Conservation (phyloP, 1,140 invertebrate genomes). For the Arion vulgaris region DNA sequence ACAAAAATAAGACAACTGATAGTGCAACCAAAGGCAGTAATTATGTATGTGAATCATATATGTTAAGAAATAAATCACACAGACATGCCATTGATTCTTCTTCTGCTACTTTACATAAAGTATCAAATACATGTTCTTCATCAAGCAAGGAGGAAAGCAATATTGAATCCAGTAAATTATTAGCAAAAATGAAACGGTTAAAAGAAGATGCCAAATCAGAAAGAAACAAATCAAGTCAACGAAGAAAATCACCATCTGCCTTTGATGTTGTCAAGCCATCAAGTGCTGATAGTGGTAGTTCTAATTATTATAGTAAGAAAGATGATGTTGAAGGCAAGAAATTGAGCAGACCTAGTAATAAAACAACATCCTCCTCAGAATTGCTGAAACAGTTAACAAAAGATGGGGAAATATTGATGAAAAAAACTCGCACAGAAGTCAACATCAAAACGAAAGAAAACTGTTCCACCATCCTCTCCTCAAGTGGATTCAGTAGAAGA, state of each 20-base stretch:
- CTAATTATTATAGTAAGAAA: neutral
- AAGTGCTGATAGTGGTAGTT: neutral
- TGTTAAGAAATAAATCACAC: neutral
- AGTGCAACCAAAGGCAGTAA: neutral
- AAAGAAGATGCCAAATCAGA: constrained; percentile 17
- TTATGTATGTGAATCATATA: neutral
- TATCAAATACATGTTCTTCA: neutral
- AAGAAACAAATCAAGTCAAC: neutral
- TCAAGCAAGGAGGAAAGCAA: neutral
- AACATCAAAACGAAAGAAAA: neutral
- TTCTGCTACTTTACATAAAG: neutral
- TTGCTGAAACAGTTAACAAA: constrained; percentile 24
- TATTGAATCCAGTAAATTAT: constrained; percentile 4
- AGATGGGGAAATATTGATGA: neutral
- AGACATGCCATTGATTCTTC: neutral
- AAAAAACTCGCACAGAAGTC: neutral
- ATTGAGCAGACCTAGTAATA: neutral
- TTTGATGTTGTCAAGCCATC: neutral
- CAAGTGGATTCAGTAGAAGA: neutral
- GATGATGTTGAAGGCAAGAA: neutral
- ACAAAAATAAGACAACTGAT: neutral
- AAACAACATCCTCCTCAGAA: constrained; percentile 6
- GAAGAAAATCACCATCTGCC: neutral
- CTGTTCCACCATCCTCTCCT: neutral
- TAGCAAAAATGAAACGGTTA: constrained; percentile 18